Percentiles rank a stretch among this genome's conserved stretches.
Evolutionary conservation across 1,140 invertebrate species (phyloP).

Genomic region (Trachymyrmex septentrionalis): DNA sequence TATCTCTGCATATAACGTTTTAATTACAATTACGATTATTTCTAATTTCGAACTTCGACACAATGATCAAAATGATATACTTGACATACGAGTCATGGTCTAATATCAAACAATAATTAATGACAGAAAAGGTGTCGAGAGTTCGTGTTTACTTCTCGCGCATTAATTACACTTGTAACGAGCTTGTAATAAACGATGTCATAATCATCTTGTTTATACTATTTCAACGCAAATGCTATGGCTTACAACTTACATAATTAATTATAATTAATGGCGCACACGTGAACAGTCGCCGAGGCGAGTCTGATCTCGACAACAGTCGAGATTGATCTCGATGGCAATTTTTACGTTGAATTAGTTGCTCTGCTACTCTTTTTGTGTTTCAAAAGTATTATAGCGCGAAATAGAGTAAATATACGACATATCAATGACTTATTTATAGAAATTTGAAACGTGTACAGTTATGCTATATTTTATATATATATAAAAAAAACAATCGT

Average conservation of each 20-base stretch:
- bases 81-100: background rate
- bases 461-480: background rate
- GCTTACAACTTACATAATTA: slow-evolving; percentile 50
- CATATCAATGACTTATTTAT: background rate
- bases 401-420: background rate
- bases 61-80: background rate
- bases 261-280: slow-evolving; percentile 38
- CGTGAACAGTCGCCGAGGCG: background rate
- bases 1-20: background rate
- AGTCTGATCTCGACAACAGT: background rate
- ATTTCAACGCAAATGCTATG: background rate
- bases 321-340: background rate
- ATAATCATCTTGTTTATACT: slow-evolving; percentile 30
- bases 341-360: slow-evolving; percentile 28
- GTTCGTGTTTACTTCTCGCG: background rate
- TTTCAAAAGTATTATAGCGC: background rate
- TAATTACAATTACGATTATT: background rate
- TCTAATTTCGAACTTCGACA: background rate
- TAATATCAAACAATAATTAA: background rate
- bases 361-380: background rate
- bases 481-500: background rate
- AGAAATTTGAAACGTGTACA: background rate
- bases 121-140: background rate
- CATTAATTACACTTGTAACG: slow-evolving; percentile 35
- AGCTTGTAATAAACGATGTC: background rate